Evolutionary conservation across 2,113 vertebrate genomes (phyloP).

Genomic region (Canis aureus): DNA sequence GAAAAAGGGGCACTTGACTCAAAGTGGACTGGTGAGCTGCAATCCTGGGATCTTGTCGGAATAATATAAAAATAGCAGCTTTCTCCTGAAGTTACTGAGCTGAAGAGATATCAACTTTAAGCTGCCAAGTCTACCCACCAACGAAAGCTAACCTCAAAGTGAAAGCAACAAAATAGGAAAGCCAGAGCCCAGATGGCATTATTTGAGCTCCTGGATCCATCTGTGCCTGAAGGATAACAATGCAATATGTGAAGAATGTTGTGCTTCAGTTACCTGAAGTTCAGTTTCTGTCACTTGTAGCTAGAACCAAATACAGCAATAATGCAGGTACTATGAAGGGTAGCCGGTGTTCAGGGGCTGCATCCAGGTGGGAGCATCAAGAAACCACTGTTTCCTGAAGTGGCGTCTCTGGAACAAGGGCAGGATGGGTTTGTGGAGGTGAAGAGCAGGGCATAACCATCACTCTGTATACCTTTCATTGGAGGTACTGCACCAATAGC

Average conservation of each 20-base stretch:
- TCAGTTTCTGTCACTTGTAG: background rate
- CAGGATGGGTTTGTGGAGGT: background rate
- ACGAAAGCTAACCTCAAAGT: background rate
- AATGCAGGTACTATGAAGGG: background rate
- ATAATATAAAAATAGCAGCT: background rate
- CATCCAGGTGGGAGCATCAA: background rate
- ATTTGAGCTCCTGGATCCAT: background rate
- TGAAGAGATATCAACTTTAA: background rate
- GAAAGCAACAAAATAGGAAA: background rate
- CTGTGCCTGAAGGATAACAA: background rate
- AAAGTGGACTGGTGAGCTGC: background rate
- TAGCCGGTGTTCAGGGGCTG: background rate
- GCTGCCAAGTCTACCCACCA: no score
- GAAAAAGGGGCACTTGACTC: background rate
- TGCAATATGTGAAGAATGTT: background rate
- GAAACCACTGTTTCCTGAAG: background rate
- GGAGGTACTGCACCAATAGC: background rate
- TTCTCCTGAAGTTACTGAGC: background rate
- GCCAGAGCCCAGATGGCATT: background rate
- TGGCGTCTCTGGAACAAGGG: background rate
- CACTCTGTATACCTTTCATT: accelerated
- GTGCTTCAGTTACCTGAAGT: background rate
- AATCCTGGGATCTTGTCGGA: background rate
- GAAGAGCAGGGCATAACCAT: background rate
- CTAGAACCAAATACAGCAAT: background rate